Base-by-base conservation (phyloP, 2,888 invertebrate species). In the Calameuta idolon region DNA sequence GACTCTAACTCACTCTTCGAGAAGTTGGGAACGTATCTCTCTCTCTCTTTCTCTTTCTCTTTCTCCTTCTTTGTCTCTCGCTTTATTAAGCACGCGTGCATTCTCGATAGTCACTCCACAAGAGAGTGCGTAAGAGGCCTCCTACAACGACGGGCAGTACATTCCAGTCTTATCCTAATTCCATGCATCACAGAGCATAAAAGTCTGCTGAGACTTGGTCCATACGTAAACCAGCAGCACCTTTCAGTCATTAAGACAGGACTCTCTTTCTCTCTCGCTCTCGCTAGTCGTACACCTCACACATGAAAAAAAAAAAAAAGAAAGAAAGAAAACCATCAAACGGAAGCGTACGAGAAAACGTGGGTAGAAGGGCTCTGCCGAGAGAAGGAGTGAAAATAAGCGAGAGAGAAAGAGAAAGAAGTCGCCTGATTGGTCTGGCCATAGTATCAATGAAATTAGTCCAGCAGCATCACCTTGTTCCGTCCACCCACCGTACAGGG, bases 151-250 rank as follows among this genome's bases (percentile, higher is more conserved):
- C 55, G 55, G 55, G 55, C 55, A 55, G 55, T 23, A 71, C 82
- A 81, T 85, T 82, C 82, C 79, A 79, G 75, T 34, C 84, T 82
- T 82, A 83, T 85, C 81, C 83, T 77, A 83, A 83, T 83, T 83
- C 82, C 77, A 74, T 79, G 81, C 55, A 55, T 73, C 34, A 55
- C 23, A 34, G 55, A 55, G 55, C 55, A 23, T 55, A 55, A 23
- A 55, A 55, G 55, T 55, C 55, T 23, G 23, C 23, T 23, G 55
- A 55, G 55, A 55, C 55, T 55, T 23, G 55, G 55, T 23, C 55
- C 55, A 55, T 55, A 55, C 55, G 55, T 55, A 55, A 55, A 55
- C 55, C 55, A 23, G 55, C 55, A 55, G 55, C 55, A 55, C 55
- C 55, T 55, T 23, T 23, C 55, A 55, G 23, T 23, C 55, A 55